A percentile compares a stretch with the other conserved stretches of the same genome.
phyloP scores from a whole-genome alignment of 2,888 invertebrate genomes.

The Eristalis tenax region DNA sequence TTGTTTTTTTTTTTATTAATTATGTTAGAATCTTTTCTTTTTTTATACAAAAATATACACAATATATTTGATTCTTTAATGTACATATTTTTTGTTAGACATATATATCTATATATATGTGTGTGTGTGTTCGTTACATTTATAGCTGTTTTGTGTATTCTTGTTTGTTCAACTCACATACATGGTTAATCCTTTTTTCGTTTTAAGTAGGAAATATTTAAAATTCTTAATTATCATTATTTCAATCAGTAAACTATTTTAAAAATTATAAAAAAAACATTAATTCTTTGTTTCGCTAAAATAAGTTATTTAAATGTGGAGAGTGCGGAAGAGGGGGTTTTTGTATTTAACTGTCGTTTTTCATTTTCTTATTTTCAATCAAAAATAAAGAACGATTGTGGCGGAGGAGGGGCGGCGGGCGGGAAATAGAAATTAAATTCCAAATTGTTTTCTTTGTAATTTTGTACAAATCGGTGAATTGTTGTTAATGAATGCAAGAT shows the following conservation, averaged over 20 bases:
- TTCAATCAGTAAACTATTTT: constrained; percentile 63
- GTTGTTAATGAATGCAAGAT: background rate
- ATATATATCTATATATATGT: too few species aligned
- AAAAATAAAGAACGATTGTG: background rate
- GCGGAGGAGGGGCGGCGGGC: background rate
- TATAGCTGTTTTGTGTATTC: constrained; percentile 43
- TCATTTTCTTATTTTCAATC: too few species aligned
- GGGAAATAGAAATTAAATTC: constrained; percentile 48
- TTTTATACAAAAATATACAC: constrained; percentile 68
- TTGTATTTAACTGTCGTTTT: constrained; percentile 11
- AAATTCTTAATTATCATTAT: constrained; percentile 62
- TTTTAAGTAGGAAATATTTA: constrained; percentile 64
- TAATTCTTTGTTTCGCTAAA: constrained; percentile 9
- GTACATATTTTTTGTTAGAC: constrained; percentile 24
- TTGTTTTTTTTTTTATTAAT: constrained; percentile 34
- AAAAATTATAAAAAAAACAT: constrained; percentile 24
- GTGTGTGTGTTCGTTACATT: constrained; percentile 12
- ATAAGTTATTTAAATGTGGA: constrained; percentile 5
- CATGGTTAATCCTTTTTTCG: constrained; percentile 15
- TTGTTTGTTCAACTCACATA: constrained; percentile 19
- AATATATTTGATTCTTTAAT: constrained; percentile 63
- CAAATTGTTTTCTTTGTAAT: constrained; percentile 57
- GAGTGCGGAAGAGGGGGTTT: constrained; percentile 1
- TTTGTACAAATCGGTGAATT: constrained; percentile 69
- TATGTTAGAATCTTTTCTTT: constrained; percentile 34